phyloP scores from a whole-genome alignment of 2,888 invertebrate genomes.

The Aphidoletes aphidimyza region DNA sequence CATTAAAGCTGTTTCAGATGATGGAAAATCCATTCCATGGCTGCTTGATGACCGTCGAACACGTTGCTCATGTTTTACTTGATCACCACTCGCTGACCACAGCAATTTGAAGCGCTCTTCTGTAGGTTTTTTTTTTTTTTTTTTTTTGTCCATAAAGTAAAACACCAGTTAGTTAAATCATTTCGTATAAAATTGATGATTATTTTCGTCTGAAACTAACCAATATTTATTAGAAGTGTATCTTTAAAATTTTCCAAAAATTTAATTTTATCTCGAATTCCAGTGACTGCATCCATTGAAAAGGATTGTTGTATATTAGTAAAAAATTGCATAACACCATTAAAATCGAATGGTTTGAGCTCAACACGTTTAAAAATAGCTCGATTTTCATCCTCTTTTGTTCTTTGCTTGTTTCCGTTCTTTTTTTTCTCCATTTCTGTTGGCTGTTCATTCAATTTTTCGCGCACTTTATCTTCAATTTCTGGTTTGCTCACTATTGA shows the following conservation, averaged over 20 bases:
- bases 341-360: constrained; percentile 57
- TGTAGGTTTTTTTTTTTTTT: constrained; percentile 59
- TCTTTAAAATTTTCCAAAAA: constrained; percentile 64
- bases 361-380: neutral
- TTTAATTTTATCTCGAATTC: constrained; percentile 64
- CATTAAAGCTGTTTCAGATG: constrained; percentile 82
- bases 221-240: constrained; percentile 73
- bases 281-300: constrained; percentile 61
- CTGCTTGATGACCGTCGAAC: constrained; percentile 63
- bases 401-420: neutral
- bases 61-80: constrained; percentile 57
- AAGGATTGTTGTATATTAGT: constrained; percentile 63
- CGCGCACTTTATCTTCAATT: too few species aligned
- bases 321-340: constrained; percentile 63
- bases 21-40: constrained; percentile 79
- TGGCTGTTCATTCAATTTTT: neutral
- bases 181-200: neutral
- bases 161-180: neutral
- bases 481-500: too few species aligned
- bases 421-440: neutral
- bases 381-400: neutral
- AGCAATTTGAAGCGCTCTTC: constrained; percentile 68
- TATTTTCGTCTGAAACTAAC: constrained; percentile 67
- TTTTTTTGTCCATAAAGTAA: neutral
- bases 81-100: constrained; percentile 64